phyloP scores from a whole-genome alignment of 2,888 invertebrate species.

The Zelleria hepariella region DNA sequence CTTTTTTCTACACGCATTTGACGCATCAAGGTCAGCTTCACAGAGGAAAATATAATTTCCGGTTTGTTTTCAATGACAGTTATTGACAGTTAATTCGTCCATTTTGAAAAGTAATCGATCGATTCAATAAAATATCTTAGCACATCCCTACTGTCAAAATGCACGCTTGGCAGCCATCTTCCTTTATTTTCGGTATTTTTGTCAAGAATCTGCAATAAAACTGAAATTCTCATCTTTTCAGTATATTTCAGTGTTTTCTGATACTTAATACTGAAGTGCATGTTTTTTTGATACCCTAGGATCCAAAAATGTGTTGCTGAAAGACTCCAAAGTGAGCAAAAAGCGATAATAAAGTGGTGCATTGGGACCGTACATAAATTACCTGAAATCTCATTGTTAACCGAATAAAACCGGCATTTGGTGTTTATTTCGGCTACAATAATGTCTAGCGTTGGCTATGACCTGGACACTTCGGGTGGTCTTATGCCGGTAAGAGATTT shows the following conservation, averaged over 20 bases:
- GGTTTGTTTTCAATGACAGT: no score
- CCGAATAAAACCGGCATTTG: background rate
- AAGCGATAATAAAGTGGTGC: background rate
- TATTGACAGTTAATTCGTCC: background rate
- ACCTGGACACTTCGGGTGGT: conserved; percentile 83
- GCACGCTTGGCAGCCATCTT: conserved; percentile 18
- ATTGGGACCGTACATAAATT: background rate
- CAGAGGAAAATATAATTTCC: no score
- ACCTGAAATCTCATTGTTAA: background rate
- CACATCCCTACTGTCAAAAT: conserved; percentile 15
- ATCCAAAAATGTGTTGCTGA: background rate
- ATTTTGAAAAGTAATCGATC: background rate
- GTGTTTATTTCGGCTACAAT: background rate
- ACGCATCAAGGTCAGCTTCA: no score
- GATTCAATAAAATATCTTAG: background rate
- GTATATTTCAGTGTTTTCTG: background rate
- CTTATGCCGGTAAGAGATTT: conserved; percentile 87
- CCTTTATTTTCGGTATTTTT: conserved; percentile 13
- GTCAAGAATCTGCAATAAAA: conserved; percentile 10
- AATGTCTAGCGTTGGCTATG: conserved; percentile 76
- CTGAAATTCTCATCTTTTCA: background rate
- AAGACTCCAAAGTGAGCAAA: background rate
- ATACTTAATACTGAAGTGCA: background rate
- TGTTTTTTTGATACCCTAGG: background rate
- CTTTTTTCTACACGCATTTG: background rate